phyloP scores from a whole-genome alignment of 2,797 vertebrate species.

The Lophius americanus region DNA sequence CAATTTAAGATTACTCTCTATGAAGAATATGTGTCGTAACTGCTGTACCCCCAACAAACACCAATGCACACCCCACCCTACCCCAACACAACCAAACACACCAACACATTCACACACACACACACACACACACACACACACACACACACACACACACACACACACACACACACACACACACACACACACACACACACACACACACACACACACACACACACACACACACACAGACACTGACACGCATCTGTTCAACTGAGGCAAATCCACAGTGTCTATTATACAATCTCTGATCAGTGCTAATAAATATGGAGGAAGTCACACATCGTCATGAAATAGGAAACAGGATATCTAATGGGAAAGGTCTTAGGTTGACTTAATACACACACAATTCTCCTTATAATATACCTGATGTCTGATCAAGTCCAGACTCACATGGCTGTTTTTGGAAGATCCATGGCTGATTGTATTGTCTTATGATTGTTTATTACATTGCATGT shows the following conservation, averaged over 20 bases:
- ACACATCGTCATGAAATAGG: conserved; percentile 1
- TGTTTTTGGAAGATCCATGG: background rate
- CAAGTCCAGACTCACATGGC: background rate
- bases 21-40: conserved; percentile 69
- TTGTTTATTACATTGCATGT: background rate
- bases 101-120: too few relatives aligned
- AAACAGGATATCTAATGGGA: conserved; percentile 8
- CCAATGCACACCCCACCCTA: conserved; percentile 5
- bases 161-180: too few relatives aligned
- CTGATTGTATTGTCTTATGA: background rate
- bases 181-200: too few relatives aligned
- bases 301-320: conserved; percentile 47
- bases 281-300: conserved; percentile 56
- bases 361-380: background rate
- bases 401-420: too few relatives aligned
- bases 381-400: too few relatives aligned
- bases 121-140: too few relatives aligned
- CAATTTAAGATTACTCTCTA: conserved; percentile 81
- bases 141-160: too few relatives aligned
- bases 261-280: conserved; percentile 30
- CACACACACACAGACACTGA: too few relatives aligned
- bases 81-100: background rate
- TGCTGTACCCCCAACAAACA: conserved; percentile 5
- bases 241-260: too few relatives aligned
- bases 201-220: too few relatives aligned